Conservation (phyloP, 2,797 vertebrate genomes). For the Paramormyrops hopkinsi region DNA sequence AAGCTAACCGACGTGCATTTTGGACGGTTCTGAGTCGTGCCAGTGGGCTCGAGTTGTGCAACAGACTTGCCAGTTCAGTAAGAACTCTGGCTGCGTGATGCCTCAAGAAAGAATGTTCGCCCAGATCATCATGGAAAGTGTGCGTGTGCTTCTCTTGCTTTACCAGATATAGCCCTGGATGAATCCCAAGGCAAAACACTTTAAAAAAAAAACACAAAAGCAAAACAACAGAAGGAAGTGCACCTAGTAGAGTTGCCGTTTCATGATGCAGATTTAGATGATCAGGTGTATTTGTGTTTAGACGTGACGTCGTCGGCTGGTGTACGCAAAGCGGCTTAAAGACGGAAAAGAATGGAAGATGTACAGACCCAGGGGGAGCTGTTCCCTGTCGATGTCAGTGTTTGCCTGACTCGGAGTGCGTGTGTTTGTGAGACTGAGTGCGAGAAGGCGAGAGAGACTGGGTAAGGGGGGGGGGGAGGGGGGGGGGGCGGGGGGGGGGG, state of each 20-base stretch:
- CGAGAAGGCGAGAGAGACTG: conserved; percentile 6
- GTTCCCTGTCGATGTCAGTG: conserved; percentile 47
- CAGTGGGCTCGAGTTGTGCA: background rate
- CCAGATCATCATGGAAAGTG: background rate
- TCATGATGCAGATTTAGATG: background rate
- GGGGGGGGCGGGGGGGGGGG: conserved; percentile 15
- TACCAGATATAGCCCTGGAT: background rate
- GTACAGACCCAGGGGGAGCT: conserved; percentile 51
- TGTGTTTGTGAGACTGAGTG: conserved; percentile 25
- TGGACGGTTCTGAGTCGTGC: background rate
- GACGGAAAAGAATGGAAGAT: conserved; percentile 29
- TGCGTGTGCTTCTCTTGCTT: background rate
- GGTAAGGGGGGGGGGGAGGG: background rate
- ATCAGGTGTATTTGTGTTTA: background rate
- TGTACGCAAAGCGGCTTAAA: background rate
- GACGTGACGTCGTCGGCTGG: background rate
- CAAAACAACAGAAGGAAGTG: background rate
- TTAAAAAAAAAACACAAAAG: background rate
- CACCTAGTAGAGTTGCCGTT: background rate
- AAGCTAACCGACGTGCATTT: background rate
- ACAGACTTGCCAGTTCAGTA: background rate
- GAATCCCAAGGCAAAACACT: background rate
- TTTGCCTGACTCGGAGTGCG: conserved; percentile 25
- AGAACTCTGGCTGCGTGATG: background rate
- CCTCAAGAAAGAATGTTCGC: background rate